A percentile compares a stretch with the other conserved stretches of the same genome.
Conservation (phyloP, 2,888 invertebrate genomes). For the Morpho helenor region DNA sequence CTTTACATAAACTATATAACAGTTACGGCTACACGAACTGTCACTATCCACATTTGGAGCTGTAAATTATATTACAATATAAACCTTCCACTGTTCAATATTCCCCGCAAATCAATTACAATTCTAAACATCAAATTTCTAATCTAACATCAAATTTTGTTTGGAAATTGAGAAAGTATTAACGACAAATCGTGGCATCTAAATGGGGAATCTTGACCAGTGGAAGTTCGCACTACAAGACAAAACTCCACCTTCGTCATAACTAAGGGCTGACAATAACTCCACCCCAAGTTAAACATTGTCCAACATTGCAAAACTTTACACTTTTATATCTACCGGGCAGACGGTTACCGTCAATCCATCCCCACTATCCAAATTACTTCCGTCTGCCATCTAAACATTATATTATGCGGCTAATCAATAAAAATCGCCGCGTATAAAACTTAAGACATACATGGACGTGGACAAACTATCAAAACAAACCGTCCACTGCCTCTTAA, state of each 20-base stretch:
- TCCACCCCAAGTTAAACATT: conserved; percentile 37
- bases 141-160: neutral
- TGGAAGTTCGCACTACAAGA: conserved; percentile 32
- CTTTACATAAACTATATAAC: conserved; percentile 75
- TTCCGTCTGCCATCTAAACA: conserved; percentile 44
- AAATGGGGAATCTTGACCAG: conserved; percentile 17
- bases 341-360: neutral
- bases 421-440: conserved; percentile 73
- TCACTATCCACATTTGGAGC: conserved; percentile 55
- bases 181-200: no score
- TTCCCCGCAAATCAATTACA: neutral
- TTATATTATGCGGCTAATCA: conserved; percentile 69
- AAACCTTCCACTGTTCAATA: conserved; percentile 33
- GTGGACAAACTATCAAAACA: conserved; percentile 57
- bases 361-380: neutral
- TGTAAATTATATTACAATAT: conserved; percentile 65
- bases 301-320: conserved; percentile 50
- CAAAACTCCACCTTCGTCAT: conserved; percentile 38
- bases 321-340: conserved; percentile 40
- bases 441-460: conserved; percentile 50
- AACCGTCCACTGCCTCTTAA: conserved; percentile 47
- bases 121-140: neutral
- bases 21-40: conserved; percentile 72
- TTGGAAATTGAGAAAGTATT: neutral
- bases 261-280: conserved; percentile 37